phyloP scores from a whole-genome alignment of 2,113 vertebrate genomes.

The Tringa solitaria region DNA sequence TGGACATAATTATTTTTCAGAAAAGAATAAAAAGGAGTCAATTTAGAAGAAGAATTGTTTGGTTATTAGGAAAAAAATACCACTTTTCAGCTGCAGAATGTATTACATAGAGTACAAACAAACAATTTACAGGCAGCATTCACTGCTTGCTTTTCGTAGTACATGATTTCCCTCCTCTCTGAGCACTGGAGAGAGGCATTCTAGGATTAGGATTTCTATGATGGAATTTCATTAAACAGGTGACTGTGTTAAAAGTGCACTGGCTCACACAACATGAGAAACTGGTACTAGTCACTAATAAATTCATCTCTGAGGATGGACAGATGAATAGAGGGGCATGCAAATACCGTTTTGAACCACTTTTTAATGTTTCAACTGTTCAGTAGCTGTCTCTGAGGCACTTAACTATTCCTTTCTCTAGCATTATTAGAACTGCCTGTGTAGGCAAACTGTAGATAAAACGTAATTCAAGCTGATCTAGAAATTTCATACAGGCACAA shows the following conservation, averaged over 20 bases:
- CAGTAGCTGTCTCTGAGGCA: not conserved
- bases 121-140: not conserved
- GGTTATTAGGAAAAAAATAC: not conserved
- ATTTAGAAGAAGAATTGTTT: not conserved
- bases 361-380: not conserved
- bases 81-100: not conserved
- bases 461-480: not conserved
- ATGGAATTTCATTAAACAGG: constrained; percentile 59
- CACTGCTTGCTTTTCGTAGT: not conserved
- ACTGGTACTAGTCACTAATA: not conserved
- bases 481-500: not conserved
- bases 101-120: not conserved
- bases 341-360: not conserved
- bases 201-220: constrained; percentile 52
- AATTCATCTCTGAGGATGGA: not conserved
- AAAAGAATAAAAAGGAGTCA: not conserved
- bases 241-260: constrained; percentile 43
- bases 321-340: not conserved
- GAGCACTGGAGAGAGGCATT: constrained; percentile 37
- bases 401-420: not conserved
- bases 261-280: not conserved
- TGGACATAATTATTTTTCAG: not conserved
- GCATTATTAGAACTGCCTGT: not conserved
- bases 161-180: not conserved
- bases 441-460: not conserved